phyloP scores from a whole-genome alignment of 2,797 vertebrate genomes.

The Lutjanus campechanus region DNA sequence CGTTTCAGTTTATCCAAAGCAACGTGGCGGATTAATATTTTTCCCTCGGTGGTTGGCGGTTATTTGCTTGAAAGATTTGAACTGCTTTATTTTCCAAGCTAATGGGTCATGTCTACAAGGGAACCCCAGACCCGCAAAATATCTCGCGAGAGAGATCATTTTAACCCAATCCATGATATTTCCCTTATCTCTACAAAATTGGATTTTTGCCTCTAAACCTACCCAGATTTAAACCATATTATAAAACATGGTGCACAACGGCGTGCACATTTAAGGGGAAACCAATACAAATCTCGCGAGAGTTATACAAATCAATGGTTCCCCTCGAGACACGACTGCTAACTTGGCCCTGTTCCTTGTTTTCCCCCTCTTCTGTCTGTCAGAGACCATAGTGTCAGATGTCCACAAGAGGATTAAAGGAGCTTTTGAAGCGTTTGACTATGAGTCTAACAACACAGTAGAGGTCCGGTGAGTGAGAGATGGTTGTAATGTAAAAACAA shows the following conservation, averaged over 20 bases:
- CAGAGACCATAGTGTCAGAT: constrained; percentile 81
- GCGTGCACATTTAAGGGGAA: no score
- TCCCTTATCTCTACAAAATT: no score
- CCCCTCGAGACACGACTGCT: no score
- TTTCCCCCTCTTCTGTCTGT: constrained; percentile 60
- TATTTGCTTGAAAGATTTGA: not conserved
- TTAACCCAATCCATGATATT: no score
- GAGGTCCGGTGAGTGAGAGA: constrained; percentile 89
- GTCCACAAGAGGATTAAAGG: constrained; percentile 88
- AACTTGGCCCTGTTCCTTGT: not conserved
- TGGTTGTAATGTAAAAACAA: not conserved
- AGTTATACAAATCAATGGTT: no score
- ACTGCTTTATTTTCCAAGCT: not conserved
- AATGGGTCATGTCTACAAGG: no score
- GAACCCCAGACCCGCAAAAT: no score
- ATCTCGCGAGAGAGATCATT: no score
- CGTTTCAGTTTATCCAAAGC: not conserved
- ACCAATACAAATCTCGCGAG: no score
- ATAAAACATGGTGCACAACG: no score
- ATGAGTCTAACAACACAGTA: constrained; percentile 89
- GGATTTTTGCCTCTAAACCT: no score
- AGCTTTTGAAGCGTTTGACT: constrained; percentile 94
- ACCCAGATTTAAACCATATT: no score
- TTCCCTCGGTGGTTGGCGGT: not conserved
- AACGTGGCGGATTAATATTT: not conserved